phyloP scores from a whole-genome alignment of 2,888 invertebrate genomes.

The Anarsia innoxiella region DNA sequence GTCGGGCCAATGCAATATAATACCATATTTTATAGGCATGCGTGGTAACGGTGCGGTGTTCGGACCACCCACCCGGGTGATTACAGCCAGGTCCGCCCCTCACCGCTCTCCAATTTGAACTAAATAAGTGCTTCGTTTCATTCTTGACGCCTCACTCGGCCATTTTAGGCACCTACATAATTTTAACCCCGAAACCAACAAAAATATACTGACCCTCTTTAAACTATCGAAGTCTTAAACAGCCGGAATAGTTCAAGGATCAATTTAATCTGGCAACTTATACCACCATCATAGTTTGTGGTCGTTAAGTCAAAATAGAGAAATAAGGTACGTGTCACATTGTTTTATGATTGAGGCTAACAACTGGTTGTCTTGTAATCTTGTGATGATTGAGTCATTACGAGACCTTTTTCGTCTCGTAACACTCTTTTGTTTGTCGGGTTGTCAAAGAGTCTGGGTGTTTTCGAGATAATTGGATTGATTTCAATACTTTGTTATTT shows the following conservation, averaged over 20 bases:
- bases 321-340: conserved; percentile 36
- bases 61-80: conserved; percentile 58
- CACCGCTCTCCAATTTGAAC: conserved; percentile 55
- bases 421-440: conserved; percentile 16
- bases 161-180: conserved; percentile 49
- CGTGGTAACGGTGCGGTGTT: conserved; percentile 29
- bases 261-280: conserved; percentile 19
- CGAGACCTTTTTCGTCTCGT: conserved; percentile 16
- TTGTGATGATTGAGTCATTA: conserved; percentile 34
- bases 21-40: conserved; percentile 51
- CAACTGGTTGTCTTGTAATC: conserved; percentile 27
- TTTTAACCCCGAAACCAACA: conserved; percentile 27
- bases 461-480: conserved; percentile 12
- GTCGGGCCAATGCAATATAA: conserved; percentile 39
- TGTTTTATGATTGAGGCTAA: conserved; percentile 29
- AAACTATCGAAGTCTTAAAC: neutral
- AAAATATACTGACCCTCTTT: conserved; percentile 18
- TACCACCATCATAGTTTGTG: conserved; percentile 21
- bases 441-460: conserved; percentile 14
- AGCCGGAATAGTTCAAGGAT: conserved; percentile 15
- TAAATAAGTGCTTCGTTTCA: conserved; percentile 37
- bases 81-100: conserved; percentile 50
- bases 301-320: conserved; percentile 28
- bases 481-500: conserved; percentile 4
- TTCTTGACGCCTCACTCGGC: conserved; percentile 24